Percentiles rank a stretch among this genome's conserved stretches.
Conservation (phyloP, 92 coral and sea anemone species). For the Porites evermanni region DNA sequence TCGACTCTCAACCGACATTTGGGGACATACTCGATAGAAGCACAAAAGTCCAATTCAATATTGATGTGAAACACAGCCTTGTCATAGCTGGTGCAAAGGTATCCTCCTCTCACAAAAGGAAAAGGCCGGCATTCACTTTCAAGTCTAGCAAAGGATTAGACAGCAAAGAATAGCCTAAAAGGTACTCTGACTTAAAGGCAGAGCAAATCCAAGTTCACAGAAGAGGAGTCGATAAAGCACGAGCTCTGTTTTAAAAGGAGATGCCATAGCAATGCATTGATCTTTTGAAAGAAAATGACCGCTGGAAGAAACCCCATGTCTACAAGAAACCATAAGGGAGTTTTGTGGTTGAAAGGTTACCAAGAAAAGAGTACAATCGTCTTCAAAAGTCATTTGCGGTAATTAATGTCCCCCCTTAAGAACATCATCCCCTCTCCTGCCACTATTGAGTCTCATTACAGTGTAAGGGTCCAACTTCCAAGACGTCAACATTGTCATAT, state of each 20-base stretch:
- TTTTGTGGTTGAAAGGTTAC: neutral
- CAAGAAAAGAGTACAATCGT: neutral
- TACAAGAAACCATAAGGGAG: neutral
- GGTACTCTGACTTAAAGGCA: neutral
- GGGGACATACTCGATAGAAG: conserved; percentile 53
- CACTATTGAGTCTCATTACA: too few relatives aligned
- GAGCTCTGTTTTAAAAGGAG: neutral
- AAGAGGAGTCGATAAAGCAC: conserved; percentile 2
- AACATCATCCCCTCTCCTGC: too few relatives aligned
- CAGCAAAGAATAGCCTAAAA: neutral
- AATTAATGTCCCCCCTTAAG: neutral
- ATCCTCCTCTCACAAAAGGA: conserved; percentile 29
- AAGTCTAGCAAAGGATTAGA: neutral
- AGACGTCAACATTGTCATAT: too few relatives aligned
- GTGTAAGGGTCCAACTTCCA: too few relatives aligned
- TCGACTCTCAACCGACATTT: conserved; percentile 64
- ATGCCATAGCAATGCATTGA: conserved; percentile 8
- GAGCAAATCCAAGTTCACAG: conserved; percentile 14
- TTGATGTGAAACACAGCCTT: conserved; percentile 46
- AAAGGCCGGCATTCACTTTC: neutral
- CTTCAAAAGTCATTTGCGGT: conserved; percentile 7
- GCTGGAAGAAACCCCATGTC: conserved; percentile 1
- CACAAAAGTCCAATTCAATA: conserved; percentile 50
- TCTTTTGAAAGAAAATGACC: neutral
- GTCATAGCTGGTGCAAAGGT: conserved; percentile 50